Base-by-base conservation (phyloP, 2,888 invertebrate species). In the Busseola fusca region DNA sequence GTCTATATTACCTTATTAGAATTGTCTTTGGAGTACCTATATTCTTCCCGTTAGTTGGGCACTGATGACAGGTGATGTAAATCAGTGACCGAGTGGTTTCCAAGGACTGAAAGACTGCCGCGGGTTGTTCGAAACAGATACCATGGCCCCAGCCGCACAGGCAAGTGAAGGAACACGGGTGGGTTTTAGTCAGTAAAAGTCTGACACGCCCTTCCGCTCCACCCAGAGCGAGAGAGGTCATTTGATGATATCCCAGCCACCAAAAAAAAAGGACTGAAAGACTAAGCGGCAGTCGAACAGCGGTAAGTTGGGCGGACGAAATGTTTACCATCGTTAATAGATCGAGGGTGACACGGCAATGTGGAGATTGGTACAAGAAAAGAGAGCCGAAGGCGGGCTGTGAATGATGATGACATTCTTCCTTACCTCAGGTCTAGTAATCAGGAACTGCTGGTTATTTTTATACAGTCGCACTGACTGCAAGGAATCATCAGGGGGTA, bases 361-460 rank as follows among this genome's bases (percentile, higher is more conserved):
- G 25, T 52, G 6, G 25, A 2, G 2, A 25, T 52, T 54, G 16
- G 16, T 16, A 54, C 1, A 16, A 54, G 7, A 54, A 54, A 54
- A 1, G n/a, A 5, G 34, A 34, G 5, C 34, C 3, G 14, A 54
- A 54, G 25, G 25, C 7, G 16, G 7, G 16, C 27, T 34, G 21
- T 34, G 7, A 34, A 34, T 27, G 25, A 16, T 25, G 3, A 54
- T 54, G 27, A 18, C 7, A 27, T 56, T 56, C 1, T 10, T 30
- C 12, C 75, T 88, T 79, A 94, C 95, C 90, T 93, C 91, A 12
- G 95, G 95, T 72, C 94, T 90, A 69, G 90, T 94, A 18, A 93
- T 87, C 84, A 91, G 83, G 75, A 94, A 94, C 81, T 93, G 94
- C 34, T 88, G 86, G 0, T 89, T 89, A 34, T 92, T 89, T 50